phyloP scores from a whole-genome alignment of 2,888 invertebrate genomes.

The Drosophila quasianomalipes region DNA sequence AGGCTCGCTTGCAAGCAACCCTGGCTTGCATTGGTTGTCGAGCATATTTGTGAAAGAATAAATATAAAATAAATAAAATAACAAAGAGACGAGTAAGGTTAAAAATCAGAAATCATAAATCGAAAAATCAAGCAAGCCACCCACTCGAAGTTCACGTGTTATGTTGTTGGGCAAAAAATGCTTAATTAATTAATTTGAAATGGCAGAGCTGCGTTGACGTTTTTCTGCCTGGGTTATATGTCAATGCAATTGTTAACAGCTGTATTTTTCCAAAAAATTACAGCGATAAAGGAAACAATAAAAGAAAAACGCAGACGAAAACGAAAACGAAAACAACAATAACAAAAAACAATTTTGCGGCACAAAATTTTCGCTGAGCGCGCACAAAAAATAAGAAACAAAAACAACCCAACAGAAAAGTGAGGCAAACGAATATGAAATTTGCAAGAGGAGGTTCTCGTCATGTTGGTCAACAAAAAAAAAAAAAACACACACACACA shows the following conservation, averaged over 20 bases:
- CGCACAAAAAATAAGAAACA: constrained; percentile 58
- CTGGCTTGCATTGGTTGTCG: constrained; percentile 6
- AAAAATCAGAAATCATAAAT: background rate
- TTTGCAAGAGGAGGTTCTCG: constrained; percentile 40
- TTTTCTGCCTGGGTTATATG: constrained; percentile 56
- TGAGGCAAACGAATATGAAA: constrained; percentile 29
- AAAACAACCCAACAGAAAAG: constrained; percentile 41
- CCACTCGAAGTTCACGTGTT: constrained; percentile 53
- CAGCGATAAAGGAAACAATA: constrained; percentile 59
- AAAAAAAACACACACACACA: background rate
- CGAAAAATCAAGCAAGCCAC: constrained; percentile 18
- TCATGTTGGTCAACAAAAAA: constrained; percentile 30
- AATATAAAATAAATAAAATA: background rate
- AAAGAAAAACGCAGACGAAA: constrained; percentile 22
- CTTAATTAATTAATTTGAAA: constrained; percentile 70
- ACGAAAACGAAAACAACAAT: constrained; percentile 10
- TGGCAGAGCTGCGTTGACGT: constrained; percentile 48
- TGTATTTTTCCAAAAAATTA: constrained; percentile 70
- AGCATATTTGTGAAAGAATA: background rate
- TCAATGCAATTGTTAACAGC: constrained; percentile 76
- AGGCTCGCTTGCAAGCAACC: constrained; percentile 6
- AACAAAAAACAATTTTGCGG: constrained; percentile 16
- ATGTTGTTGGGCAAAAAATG: constrained; percentile 48
- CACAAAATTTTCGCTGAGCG: constrained; percentile 59
- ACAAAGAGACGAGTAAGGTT: background rate